phyloP scores from a whole-genome alignment of 2,888 invertebrate species.

The Adela reaumurella region DNA sequence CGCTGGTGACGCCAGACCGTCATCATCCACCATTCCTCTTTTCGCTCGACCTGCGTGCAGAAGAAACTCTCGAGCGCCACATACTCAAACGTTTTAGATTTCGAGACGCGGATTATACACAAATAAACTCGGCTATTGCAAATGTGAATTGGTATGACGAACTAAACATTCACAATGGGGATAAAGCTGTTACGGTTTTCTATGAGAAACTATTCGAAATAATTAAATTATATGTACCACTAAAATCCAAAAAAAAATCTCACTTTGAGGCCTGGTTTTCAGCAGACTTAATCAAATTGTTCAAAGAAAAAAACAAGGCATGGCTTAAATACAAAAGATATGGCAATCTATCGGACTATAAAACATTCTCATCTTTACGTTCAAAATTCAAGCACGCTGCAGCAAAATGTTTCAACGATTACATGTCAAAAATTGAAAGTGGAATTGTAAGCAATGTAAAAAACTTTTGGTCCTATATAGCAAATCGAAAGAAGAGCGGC shows the following conservation, averaged over 20 bases:
- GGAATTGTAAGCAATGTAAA: slow-evolving; percentile 1
- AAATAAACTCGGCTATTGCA: neutral
- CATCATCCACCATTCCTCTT: neutral
- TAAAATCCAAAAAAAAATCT: slow-evolving; percentile 1
- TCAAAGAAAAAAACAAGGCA: slow-evolving; percentile 9
- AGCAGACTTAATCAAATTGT: slow-evolving; percentile 6
- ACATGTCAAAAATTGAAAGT: neutral
- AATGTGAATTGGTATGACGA: neutral
- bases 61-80: neutral
- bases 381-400: slow-evolving; percentile 8
- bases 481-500: neutral
- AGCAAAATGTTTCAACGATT: neutral
- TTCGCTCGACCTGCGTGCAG: neutral
- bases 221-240: slow-evolving; percentile 8
- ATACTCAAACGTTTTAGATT: neutral
- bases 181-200: neutral
- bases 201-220: slow-evolving; percentile 7
- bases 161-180: neutral
- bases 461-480: slow-evolving; percentile 4
- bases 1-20: neutral
- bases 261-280: slow-evolving; percentile 4
- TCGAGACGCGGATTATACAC: neutral
- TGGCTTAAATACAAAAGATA: slow-evolving; percentile 11
- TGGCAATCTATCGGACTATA: slow-evolving; percentile 7
- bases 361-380: slow-evolving; percentile 7